Evolutionary conservation across 92 coral and sea anemone genomes (phyloP).

Genomic region (Palythoa grandiflora): DNA sequence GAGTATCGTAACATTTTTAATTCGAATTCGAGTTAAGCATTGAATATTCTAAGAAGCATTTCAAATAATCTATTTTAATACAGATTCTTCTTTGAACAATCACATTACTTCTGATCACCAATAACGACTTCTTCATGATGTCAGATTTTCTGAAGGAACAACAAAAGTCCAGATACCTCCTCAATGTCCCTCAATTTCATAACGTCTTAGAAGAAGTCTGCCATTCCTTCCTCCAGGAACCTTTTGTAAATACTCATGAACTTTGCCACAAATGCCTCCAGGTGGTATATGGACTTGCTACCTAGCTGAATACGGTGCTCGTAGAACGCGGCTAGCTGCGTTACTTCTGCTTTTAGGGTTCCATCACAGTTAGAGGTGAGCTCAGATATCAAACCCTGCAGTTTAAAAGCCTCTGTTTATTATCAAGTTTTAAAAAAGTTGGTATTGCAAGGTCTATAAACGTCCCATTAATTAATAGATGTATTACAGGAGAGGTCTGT

Average conservation of each 20-base stretch:
- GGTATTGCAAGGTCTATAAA: not conserved
- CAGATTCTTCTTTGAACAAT: not conserved
- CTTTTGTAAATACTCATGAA: conserved; percentile 97
- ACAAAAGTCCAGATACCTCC: not conserved
- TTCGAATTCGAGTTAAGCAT: no score
- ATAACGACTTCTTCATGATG: not conserved
- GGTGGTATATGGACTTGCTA: conserved; percentile 92
- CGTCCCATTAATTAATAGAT: no score
- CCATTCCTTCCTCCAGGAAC: conserved; percentile 98
- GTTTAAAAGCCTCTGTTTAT: not conserved
- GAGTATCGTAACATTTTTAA: no score
- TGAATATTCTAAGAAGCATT: no score
- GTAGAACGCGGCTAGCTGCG: conserved; percentile 92
- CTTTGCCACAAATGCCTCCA: conserved; percentile 97
- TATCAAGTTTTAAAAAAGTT: not conserved
- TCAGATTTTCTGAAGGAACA: not conserved
- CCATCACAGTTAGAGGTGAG: conserved; percentile 97
- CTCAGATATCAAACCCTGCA: conserved; percentile 86
- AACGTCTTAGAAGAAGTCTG: conserved; percentile 80
- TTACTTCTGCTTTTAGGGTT: conserved; percentile 90
- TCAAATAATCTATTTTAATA: no score
- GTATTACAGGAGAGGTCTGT: no score
- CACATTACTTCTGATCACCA: not conserved
- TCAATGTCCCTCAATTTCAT: not conserved
- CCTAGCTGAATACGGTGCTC: conserved; percentile 97